Evolutionary conservation across 2,113 vertebrate species (phyloP).

Genomic region (Brachionichthys hirsutus): DNA sequence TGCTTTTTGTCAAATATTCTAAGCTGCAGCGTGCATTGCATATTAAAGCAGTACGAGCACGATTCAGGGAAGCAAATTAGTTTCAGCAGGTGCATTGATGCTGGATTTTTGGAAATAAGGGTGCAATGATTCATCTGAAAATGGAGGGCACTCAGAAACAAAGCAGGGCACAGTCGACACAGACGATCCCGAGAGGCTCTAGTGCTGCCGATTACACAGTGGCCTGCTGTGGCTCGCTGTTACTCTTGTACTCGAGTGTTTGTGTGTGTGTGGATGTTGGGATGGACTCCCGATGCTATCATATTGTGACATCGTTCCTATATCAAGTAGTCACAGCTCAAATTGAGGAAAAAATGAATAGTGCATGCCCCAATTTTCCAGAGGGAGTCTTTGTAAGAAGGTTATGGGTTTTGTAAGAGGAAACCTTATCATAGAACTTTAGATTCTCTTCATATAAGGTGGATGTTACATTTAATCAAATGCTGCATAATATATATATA

Average conservation of each 20-base stretch:
- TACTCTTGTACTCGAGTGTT: conserved; percentile 58
- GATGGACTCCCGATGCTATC: conserved; percentile 32
- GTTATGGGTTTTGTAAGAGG: too few species aligned
- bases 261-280: conserved; percentile 52
- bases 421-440: too few species aligned
- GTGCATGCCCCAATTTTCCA: too few species aligned
- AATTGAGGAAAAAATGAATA: neutral
- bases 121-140: conserved; percentile 59
- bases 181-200: conserved; percentile 51
- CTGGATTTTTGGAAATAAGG: conserved; percentile 47
- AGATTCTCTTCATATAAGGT: too few species aligned
- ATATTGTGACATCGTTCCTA: conserved; percentile 39
- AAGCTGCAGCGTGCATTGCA: conserved; percentile 1
- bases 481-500: too few species aligned
- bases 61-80: conserved; percentile 35
- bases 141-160: conserved; percentile 61
- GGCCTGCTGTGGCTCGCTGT: conserved; percentile 59
- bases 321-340: conserved; percentile 25
- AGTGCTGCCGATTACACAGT: conserved; percentile 52
- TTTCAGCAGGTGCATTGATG: conserved; percentile 40
- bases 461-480: too few species aligned
- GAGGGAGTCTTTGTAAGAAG: too few species aligned
- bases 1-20: neutral
- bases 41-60: conserved; percentile 17
- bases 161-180: conserved; percentile 46